phyloP scores from a whole-genome alignment of 2,888 invertebrate genomes.

The Arctia plantaginis region DNA sequence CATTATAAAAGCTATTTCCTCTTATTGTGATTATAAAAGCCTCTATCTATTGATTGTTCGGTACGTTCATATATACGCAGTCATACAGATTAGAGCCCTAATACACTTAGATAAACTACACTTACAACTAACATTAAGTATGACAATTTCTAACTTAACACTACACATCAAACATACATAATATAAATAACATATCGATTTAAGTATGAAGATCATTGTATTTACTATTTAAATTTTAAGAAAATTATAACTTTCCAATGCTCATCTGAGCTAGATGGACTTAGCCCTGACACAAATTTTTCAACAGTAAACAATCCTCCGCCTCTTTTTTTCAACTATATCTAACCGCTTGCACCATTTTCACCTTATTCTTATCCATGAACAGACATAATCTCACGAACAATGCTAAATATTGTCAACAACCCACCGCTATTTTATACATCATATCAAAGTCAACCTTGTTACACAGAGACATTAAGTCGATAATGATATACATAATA shows the following conservation, averaged over 20 bases:
- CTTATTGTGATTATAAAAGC: not conserved
- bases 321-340: not conserved
- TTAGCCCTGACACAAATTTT: not conserved
- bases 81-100: not conserved
- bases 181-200: constrained; percentile 46
- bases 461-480: not conserved
- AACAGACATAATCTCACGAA: constrained; percentile 40
- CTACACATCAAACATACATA: constrained; percentile 43
- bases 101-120: constrained; percentile 19
- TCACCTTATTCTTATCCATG: constrained; percentile 12
- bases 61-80: not conserved
- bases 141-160: constrained; percentile 43
- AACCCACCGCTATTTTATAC: constrained; percentile 21
- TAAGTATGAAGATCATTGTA: constrained; percentile 49
- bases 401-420: constrained; percentile 37
- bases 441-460: constrained; percentile 29
- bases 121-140: constrained; percentile 36
- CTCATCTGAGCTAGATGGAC: not conserved
- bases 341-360: not conserved
- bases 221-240: constrained; percentile 33
- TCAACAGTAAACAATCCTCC: not conserved
- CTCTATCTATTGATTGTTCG: not conserved
- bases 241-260: constrained; percentile 11
- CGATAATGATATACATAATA: constrained; percentile 23
- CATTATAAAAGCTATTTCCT: not conserved